Percentiles rank a stretch among this genome's conserved stretches.
Evolutionary conservation across 1,140 invertebrate genomes (phyloP).

Genomic region (Centruroides vittatus): DNA sequence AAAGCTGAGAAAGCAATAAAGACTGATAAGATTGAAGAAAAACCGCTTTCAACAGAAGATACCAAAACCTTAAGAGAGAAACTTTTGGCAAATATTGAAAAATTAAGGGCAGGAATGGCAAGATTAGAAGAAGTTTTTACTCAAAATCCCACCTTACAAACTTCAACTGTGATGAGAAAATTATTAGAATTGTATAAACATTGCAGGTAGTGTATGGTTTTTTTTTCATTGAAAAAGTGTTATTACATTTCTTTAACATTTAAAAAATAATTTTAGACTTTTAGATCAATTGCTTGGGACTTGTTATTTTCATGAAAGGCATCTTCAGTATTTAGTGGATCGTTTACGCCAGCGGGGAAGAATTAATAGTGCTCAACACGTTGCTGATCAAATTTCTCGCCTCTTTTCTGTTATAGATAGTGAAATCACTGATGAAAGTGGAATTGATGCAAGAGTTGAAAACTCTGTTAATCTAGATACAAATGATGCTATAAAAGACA

Average conservation of each 20-base stretch:
- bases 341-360: conserved; percentile 30
- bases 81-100: conserved; percentile 54
- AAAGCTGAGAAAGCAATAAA: neutral
- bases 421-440: neutral
- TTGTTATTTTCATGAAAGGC: conserved; percentile 64
- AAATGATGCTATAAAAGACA: neutral
- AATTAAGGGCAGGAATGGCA: conserved; percentile 53
- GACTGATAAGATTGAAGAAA: no score
- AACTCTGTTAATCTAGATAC: neutral
- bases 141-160: conserved; percentile 51
- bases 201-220: conserved; percentile 40
- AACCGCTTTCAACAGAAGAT: conserved; percentile 7
- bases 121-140: conserved; percentile 58
- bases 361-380: conserved; percentile 29
- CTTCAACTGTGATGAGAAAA: conserved; percentile 58
- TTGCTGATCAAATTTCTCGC: conserved; percentile 42
- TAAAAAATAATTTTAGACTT: conserved; percentile 29
- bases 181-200: conserved; percentile 69
- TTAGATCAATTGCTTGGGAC: conserved; percentile 71
- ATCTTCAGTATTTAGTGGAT: conserved; percentile 50
- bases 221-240: conserved; percentile 15
- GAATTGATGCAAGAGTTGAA: neutral
- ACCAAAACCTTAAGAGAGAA: conserved; percentile 30
- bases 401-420: conserved; percentile 26
- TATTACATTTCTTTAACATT: neutral